Base-by-base conservation (phyloP, 2,113 vertebrate species). In the Falcunculus frontatus region DNA sequence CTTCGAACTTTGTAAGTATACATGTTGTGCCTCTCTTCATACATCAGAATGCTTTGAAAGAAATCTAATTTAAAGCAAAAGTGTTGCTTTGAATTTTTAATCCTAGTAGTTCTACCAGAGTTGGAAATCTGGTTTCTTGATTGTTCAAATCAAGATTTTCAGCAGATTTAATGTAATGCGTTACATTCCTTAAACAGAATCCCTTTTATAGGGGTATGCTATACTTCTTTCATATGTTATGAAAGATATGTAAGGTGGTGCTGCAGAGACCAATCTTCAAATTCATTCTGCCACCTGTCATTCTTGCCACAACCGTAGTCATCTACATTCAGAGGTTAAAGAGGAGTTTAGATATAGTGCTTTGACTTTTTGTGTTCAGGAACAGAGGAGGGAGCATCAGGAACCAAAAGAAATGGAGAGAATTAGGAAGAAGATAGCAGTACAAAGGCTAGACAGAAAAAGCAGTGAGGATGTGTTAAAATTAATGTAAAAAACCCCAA, bases 1-100 rank as follows among this genome's bases (percentile, higher is more conserved):
- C 98, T 99, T 20, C 98, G 98, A 67, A 99, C 98, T 35, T 89
- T 99, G 99, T 99, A 97, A 99, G 99, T 98, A 89, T 32, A 56
- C 7, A 39, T 52, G 3, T 46, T 67, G n/a, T 80, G 46, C 15
- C 65, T 13, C 41, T 84, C 3, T 63, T 69, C 17, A 44, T 64
- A 16, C 20, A 30, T 59, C n/a, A 84, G 35, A 86, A 72, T 60
- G 26, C 35, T 79, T 69, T 41, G 21, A 56, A 76, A 67, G 32
- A 67, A 73, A 42, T 26, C 25, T 68, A 25, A 65, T 59, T 53
- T 62, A 53, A 57, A 84, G 16, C 17, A 20, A 12, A 74, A 50
- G 8, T 55, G 21, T 59, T 59, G 14, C 12, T 59, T 53, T 41
- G 9, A 69, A 21, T 41, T 60, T 32, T 50, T 75, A 8, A 37